Evolutionary conservation across 2,113 vertebrate species (phyloP).

Genomic region (Xenotilapia leptura): DNA sequence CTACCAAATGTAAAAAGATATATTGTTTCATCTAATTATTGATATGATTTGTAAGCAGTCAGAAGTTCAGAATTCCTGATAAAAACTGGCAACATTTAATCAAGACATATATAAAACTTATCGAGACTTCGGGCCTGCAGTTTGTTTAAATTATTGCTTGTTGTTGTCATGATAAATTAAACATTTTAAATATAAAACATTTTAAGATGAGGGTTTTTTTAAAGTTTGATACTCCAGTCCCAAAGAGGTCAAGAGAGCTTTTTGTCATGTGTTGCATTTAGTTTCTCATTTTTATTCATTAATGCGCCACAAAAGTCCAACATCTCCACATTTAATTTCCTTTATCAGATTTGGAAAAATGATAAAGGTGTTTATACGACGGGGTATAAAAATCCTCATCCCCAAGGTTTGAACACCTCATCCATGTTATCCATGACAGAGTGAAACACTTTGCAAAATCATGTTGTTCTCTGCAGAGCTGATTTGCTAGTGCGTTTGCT

Average conservation of each 20-base stretch:
- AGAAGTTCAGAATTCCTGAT: neutral
- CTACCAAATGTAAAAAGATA: neutral
- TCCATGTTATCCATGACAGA: accelerated
- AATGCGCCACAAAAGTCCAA: neutral
- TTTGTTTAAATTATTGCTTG: neutral
- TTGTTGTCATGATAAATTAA: neutral
- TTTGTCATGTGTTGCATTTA: accelerated
- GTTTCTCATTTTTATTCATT: neutral
- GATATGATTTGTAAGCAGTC: neutral
- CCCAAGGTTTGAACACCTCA: neutral
- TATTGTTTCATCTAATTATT: neutral
- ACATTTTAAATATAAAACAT: neutral
- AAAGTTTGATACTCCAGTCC: accelerated
- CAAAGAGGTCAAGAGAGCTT: neutral
- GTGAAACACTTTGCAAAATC: neutral
- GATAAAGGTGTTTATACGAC: neutral
- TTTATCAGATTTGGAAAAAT: neutral
- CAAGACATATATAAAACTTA: neutral
- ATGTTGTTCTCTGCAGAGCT: neutral
- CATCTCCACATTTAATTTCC: neutral
- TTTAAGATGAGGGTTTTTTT: neutral
- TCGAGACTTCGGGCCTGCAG: neutral
- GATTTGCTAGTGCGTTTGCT: accelerated
- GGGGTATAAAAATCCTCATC: neutral
- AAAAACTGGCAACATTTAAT: neutral